phyloP scores from a whole-genome alignment of 2,797 vertebrate species.

The Anableps anableps region DNA sequence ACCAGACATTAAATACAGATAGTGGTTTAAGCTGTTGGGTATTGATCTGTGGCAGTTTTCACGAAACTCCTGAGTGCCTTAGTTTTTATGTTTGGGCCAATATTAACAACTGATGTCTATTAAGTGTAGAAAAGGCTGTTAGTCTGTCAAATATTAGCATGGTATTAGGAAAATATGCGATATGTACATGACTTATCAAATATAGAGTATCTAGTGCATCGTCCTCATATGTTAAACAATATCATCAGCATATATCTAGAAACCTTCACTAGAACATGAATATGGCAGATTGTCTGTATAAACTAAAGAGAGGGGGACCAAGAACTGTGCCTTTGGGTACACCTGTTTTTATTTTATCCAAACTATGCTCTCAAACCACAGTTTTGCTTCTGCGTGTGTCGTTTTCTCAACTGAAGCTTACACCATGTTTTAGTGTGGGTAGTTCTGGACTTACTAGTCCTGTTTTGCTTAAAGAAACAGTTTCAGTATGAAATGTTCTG shows the following conservation, averaged over 20 bases:
- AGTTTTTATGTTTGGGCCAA: too few relatives aligned
- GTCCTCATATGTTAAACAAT: too few relatives aligned
- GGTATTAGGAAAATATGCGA: too few relatives aligned
- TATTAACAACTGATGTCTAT: too few relatives aligned
- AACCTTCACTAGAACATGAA: neutral
- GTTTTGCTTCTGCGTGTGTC: too few relatives aligned
- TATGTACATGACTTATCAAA: too few relatives aligned
- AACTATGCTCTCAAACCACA: too few relatives aligned
- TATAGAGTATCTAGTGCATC: too few relatives aligned
- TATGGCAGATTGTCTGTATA: neutral
- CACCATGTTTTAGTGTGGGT: neutral
- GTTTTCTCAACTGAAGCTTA: too few relatives aligned
- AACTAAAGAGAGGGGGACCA: neutral
- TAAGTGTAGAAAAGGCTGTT: too few relatives aligned
- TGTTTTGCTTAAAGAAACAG: conserved; percentile 7
- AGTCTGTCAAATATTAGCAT: too few relatives aligned
- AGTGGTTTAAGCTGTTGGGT: neutral
- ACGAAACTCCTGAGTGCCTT: neutral
- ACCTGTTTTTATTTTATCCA: neutral
- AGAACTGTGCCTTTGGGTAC: neutral
- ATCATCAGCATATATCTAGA: neutral
- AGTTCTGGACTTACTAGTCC: neutral
- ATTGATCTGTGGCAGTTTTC: neutral
- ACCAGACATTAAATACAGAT: neutral
- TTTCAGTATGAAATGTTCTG: neutral